Percentiles rank a stretch among this genome's conserved stretches.
Conservation (phyloP, 2,888 invertebrate species). For the Perizoma flavofasciatum region DNA sequence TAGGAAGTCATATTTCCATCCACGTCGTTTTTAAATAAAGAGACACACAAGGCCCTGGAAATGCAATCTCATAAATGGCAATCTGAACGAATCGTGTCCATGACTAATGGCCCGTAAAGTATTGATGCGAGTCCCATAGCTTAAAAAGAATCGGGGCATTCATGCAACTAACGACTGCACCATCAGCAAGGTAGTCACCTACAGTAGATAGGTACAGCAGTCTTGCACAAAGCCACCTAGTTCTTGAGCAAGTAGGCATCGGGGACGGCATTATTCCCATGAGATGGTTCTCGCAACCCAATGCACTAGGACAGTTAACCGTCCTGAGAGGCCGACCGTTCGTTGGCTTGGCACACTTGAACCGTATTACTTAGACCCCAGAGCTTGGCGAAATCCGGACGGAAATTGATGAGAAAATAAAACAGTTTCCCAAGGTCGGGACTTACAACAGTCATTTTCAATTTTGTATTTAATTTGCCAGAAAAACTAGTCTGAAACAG, state of each 20-base stretch:
- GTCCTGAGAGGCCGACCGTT: slow-evolving; percentile 54
- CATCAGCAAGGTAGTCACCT: not conserved
- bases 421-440: no score
- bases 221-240: slow-evolving; percentile 21
- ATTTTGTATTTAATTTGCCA: no score
- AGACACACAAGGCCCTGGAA: no score
- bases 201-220: not conserved
- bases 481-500: no score
- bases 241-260: slow-evolving; percentile 36
- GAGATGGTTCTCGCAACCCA: slow-evolving; percentile 53
- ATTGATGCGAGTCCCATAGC: no score
- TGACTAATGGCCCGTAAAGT: no score
- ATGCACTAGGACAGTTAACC: slow-evolving; percentile 43
- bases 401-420: not conserved
- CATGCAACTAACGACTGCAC: not conserved
- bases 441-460: no score
- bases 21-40: no score
- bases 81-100: no score
- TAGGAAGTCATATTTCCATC: no score
- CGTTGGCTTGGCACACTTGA: slow-evolving; percentile 53
- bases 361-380: slow-evolving; percentile 6
- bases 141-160: not conserved
- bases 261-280: slow-evolving; percentile 54
- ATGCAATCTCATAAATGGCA: no score
- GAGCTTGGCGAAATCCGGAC: not conserved